Evolutionary conservation across 2,888 invertebrate species (phyloP), one percentile per base, ranked within the genome.

Genomic region (Eupithecia exiguata): DNA sequence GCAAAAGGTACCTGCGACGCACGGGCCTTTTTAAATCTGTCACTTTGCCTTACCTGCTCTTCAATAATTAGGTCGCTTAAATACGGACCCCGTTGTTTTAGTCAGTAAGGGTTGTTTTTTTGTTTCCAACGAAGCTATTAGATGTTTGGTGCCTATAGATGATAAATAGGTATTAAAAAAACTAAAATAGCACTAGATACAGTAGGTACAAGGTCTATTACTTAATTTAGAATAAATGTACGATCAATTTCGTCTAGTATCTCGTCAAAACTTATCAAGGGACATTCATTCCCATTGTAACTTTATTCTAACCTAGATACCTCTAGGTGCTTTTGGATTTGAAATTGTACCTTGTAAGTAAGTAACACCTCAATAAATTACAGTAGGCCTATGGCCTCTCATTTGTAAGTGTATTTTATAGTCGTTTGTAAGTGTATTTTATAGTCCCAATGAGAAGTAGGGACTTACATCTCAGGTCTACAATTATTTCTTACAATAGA

Each of bases 11-110:
- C 92, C 91, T 92, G 91, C 88, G 85, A 86, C 72, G 87, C 89
- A 87, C 82, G 84, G 85, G 83, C 83, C 84, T 84, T 89, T 90
- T 89, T 87, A 86, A 89, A 92, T 89, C 87, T 90, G 89, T 91
- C 89, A 91, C 88, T 87, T 82, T 75, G 81, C 82, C 85, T 88
- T 88, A 89, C 85, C 85, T 83, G 75, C 30, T 63, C 66, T 63
- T 58, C 53, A 63, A 72, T 68, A 68, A 68, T 67, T 68, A 70
- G 67, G 68, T 62, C 30, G 61, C 62, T 49, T 49, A 49, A 65
- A 66, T 66, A 66, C 25, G 38, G 66, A 14, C 40, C 3, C n/a
- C 12, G 16, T 66, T 38, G 36, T 66, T 43, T 65, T 12, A 38
- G n/a, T 38, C n/a, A 46, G 2, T 18, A 65, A 5, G 38, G n/a